Conservation (phyloP, 2,797 vertebrate species). For the Garrulus glandarius region DNA sequence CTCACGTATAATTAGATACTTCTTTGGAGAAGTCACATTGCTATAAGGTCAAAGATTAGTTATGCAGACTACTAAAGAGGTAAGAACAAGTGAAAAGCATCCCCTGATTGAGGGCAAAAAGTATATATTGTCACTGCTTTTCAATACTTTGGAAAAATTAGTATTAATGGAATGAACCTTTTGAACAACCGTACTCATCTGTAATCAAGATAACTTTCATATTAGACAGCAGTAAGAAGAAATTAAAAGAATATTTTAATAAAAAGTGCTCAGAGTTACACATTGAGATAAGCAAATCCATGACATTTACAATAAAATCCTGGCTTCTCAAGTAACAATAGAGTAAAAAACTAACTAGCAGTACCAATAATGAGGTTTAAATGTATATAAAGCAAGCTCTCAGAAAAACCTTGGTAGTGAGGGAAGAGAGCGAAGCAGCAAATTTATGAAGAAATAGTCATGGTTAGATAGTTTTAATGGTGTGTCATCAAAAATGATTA, state of each 20-base stretch:
- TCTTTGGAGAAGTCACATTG: conserved; percentile 21
- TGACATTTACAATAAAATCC: not conserved
- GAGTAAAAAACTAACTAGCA: not conserved
- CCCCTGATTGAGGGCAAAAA: conserved; percentile 66
- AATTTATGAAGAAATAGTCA: not conserved
- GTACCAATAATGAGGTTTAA: not conserved
- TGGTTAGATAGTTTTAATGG: not conserved
- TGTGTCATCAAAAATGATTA: not conserved
- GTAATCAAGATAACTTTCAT: conserved; percentile 84
- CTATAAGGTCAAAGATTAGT: not conserved
- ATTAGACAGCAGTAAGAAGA: conserved; percentile 77
- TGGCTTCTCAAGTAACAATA: not conserved
- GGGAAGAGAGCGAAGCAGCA: not conserved
- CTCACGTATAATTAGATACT: not conserved
- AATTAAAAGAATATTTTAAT: conserved; percentile 72
- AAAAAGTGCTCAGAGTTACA: not conserved
- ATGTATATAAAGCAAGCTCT: not conserved
- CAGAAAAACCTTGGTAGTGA: not conserved
- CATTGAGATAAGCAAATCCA: not conserved
- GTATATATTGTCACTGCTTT: conserved; percentile 74
- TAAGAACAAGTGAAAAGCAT: not conserved
- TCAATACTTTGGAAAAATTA: conserved; percentile 41
- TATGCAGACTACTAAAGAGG: not conserved
- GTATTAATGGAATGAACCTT: conserved; percentile 75
- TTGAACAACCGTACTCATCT: conserved; percentile 81